Percentiles rank a stretch among this genome's conserved stretches.
These are phyloP conservation scores for Triplophysa dalaica DNA, from an alignment of 2,113 vertebrate genomes.

Conservation along the genomic window DNA sequence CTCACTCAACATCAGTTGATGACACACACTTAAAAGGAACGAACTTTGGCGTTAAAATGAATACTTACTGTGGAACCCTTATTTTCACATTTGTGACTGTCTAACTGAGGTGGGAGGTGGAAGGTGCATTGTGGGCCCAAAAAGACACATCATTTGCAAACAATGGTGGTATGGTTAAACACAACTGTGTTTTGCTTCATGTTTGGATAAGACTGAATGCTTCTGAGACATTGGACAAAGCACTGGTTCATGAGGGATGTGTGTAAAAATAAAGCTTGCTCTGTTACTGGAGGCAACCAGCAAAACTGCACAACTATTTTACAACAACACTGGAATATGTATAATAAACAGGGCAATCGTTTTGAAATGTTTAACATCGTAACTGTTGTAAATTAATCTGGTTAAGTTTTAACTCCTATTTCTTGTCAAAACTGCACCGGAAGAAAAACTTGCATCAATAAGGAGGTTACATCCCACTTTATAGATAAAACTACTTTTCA, in stretches of 20 bases:
- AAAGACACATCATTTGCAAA: conserved; percentile 52
- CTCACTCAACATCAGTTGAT: background rate
- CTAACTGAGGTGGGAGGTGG: conserved; percentile 47
- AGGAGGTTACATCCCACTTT: too few relatives aligned
- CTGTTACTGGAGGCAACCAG: background rate
- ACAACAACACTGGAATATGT: background rate
- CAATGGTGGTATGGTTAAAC: conserved; percentile 61
- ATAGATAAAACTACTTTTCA: too few relatives aligned
- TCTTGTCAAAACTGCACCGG: too few relatives aligned
- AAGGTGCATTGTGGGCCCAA: conserved; percentile 25
- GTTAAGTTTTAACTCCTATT: too few relatives aligned
- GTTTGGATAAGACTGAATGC: conserved; percentile 70
- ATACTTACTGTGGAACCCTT: conserved; percentile 71
- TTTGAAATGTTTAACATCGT: background rate
- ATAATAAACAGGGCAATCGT: background rate
- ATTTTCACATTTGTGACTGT: conserved; percentile 11
- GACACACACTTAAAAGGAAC: background rate
- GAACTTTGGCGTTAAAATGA: background rate
- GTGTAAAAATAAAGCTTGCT: conserved; percentile 44
- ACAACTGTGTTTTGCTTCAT: conserved; percentile 68
- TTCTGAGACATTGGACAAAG: conserved; percentile 75
- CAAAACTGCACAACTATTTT: background rate
- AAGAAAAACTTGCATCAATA: too few relatives aligned
- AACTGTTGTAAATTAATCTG: too few relatives aligned
- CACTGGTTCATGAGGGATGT: conserved; percentile 60